Conservation (phyloP, 2,888 invertebrate species). For the Cryptocheilus praepositus region DNA sequence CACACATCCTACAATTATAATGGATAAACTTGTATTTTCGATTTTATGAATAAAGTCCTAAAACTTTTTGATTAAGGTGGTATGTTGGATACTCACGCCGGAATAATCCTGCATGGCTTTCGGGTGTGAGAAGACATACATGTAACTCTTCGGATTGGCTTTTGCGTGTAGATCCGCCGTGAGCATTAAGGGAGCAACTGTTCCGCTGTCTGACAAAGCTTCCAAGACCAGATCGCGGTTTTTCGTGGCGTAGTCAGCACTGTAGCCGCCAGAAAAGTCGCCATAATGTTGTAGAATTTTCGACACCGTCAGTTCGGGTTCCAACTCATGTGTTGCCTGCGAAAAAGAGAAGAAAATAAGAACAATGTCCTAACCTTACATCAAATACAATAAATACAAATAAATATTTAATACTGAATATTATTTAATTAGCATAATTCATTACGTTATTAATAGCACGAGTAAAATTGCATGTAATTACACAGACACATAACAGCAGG, state of each 20-base stretch:
- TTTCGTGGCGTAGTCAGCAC: slow-evolving; percentile 77
- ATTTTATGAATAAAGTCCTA: no score
- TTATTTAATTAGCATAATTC: no score
- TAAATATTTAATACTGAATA: not conserved
- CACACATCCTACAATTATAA: no score
- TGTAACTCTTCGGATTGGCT: slow-evolving; percentile 86
- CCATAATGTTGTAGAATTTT: slow-evolving; percentile 69
- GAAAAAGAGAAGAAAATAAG: no score
- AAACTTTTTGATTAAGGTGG: no score
- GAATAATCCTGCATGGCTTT: slow-evolving; percentile 87
- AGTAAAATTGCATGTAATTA: no score
- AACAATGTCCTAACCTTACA: no score
- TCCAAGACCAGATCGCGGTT: slow-evolving; percentile 89
- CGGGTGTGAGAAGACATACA: slow-evolving; percentile 92
- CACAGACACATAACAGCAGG: no score
- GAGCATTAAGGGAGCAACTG: slow-evolving; percentile 87
- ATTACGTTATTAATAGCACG: no score
- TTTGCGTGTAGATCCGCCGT: slow-evolving; percentile 86
- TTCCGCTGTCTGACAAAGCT: slow-evolving; percentile 91
- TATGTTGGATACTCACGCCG: slow-evolving; percentile 81
- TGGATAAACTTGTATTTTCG: no score
- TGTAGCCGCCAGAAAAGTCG: slow-evolving; percentile 77
- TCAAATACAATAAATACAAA: no score
- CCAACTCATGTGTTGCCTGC: slow-evolving; percentile 71
- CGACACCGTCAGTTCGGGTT: slow-evolving; percentile 65